Evolutionary conservation across 2,888 invertebrate species (phyloP), one percentile per base, ranked within the genome.

Genomic region (Timandra comae): DNA sequence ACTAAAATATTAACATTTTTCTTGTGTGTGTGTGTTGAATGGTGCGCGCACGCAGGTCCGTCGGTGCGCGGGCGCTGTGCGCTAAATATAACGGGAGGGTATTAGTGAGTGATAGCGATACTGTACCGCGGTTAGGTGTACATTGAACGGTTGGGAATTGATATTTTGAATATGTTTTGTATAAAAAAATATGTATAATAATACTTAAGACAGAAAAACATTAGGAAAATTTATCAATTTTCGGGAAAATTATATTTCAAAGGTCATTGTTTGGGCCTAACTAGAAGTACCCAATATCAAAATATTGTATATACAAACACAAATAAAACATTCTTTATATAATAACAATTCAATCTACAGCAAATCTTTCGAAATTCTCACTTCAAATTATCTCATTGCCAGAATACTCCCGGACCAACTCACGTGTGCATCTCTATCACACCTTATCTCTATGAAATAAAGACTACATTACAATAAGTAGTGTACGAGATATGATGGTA

Each of bases 51-150:
- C 49, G 37, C 33, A 25, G 55, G 45, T 43, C 40, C 35, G 34
- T 41, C 43, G 38, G 58, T 63, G 71, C 62, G 59, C 67, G 59
- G 49, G 58, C 61, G 77, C 74, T 73, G 56, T 49, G 60, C 47
- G 69, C 81, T 81, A 81, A 74, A 82, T 80, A 82, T 82, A 81
- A 46, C 46, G 52, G 45, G 41, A 46, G 37, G 50, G 42, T 53
- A 49, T 38, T 41, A 38, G 41, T 43, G 49, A 39, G 30, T 31
- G 35, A 28, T 5, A 30, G 22, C 31, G 43, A 35, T 37, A 42
- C 31, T 30, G 12, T 37, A 43, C 31, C 44, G 32, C 35, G 54
- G 43, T 29, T 29, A 36, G 23, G 31, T 39, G 38, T 49, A 53
- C 56, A 52, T 50, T 41, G 50, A 37, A 38, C 32, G 28, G 26